Evolutionary conservation across 1,140 invertebrate species (phyloP), one percentile per base, ranked within the genome.

Genomic region (Ips typographus): DNA sequence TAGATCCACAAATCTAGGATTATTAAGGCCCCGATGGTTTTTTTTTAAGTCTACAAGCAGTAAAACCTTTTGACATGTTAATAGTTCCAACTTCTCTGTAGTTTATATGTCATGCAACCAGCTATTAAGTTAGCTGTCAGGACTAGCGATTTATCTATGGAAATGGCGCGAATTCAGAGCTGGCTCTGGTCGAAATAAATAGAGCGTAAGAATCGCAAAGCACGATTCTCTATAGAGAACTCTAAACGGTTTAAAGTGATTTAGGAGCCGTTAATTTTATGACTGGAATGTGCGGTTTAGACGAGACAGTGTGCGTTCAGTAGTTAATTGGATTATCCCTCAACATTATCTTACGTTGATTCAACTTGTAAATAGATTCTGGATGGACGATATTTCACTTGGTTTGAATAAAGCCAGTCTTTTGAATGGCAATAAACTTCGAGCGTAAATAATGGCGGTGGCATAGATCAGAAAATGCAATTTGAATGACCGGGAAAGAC

Each of bases 51-150:
- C 22, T 22, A 22, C 22, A 22, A 22, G 22, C 22, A 22, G 22
- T 22, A 22, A 22, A 22, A 22, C 22, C 22, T 22, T 22, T 22
- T 22, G 22, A 22, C 22, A 22, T 22, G 22, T 22, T 22, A 22
- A 22, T 22, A 22, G 22, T 22, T 22, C 22, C 22, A 22, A 22
- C 22, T 22, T 22, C 22, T 22, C 22, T 22, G 22, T 22, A 22
- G 22, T 22, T 22, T 22, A 37, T 55, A 39, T 55, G 53, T 55
- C 53, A 55, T 58, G 56, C 38, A 58, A 8, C 2, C 2, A 40
- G 56, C 8, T 58, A 40, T 58, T 58, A 58, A 58, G 37, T 58
- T 42, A 58, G 36, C 56, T 58, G 56, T 58, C 56, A 42, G 57
- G 5, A 6, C 2, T 40, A 37, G 40, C 3, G 57, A 40, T 59